Evolutionary conservation across 2,113 vertebrate genomes (phyloP), one percentile per base, ranked within the genome.

Genomic region (Ascaphus truei): DNA sequence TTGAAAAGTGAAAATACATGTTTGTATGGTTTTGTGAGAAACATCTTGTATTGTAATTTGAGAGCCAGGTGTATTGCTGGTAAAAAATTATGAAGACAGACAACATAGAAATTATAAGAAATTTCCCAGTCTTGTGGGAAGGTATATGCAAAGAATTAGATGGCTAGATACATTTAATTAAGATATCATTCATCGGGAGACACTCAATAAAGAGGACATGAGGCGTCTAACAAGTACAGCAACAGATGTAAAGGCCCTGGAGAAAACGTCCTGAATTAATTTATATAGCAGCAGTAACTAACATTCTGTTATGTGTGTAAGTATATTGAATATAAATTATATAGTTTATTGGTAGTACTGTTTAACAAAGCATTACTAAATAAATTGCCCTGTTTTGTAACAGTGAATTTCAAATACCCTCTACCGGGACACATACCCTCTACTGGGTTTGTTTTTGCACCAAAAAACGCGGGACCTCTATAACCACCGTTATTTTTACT

Each of bases 111-210:
- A 55, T 30, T 55, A 55, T n/a, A 12, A 7, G 43, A 62, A 62
- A 22, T 27, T 27, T 61, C 29, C 9, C 9, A 47, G 18, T 47
- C n/a, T 48, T 20, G 9, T 48, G 60, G 41, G n/a, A 47, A 31
- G 39, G n/a, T 47, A 15, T 22, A 30, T 31, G 5, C 16, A 48
- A 34, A 48, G 48, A 62, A 62, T 62, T 62, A 48, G 27, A 48
- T 62, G 43, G 29, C 60, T 43, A 11, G 26, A 61, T 61, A 29
- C n/a, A 31, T 62, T 62, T 48, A 48, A 33, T 62, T 62, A 34
- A 33, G 16, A 31, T 48, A 48, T 48, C 29, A 29, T 47, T 62
- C 18, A 31, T 33, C 29, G 27, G 27, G 16, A 62, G 43, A 47
- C 29, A 61, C 15, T 45, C 58, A 62, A n/a, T 30, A 45, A 47